These are phyloP conservation scores for Phyllostomus hastatus DNA, from an alignment of 2,113 vertebrate genomes.

Conservation along the genomic window DNA sequence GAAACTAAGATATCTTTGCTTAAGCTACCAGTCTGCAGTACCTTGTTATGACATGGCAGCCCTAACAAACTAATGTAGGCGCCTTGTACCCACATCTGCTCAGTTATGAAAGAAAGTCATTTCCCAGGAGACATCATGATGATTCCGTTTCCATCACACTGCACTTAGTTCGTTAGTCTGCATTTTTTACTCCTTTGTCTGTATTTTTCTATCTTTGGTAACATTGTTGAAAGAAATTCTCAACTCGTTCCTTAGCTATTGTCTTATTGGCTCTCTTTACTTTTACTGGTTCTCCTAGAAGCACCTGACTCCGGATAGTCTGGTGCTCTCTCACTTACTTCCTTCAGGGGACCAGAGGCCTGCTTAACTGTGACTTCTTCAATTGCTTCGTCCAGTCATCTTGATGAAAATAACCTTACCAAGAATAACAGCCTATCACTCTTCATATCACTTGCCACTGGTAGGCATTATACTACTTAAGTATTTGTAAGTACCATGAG, in stretches of 20 bases:
- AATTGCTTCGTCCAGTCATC: neutral
- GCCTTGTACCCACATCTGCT: neutral
- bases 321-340: rapidly evolving
- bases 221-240: neutral
- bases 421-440: neutral
- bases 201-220: neutral
- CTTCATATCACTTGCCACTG: neutral
- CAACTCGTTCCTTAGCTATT: neutral
- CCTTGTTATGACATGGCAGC: too few species aligned
- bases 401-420: neutral
- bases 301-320: rapidly evolving
- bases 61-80: neutral
- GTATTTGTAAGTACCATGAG: neutral
- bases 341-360: neutral
- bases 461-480: neutral
- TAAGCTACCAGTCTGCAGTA: too few species aligned
- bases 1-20: neutral
- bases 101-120: neutral
- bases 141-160: neutral
- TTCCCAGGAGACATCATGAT: neutral
- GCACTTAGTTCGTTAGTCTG: neutral
- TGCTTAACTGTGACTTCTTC: neutral
- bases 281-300: neutral
- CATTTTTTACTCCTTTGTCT: neutral
- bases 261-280: neutral